Evolutionary conservation across 2,797 vertebrate species (phyloP), one percentile per base, ranked within the genome.

Genomic region (Dromococcyx pavoninus): DNA sequence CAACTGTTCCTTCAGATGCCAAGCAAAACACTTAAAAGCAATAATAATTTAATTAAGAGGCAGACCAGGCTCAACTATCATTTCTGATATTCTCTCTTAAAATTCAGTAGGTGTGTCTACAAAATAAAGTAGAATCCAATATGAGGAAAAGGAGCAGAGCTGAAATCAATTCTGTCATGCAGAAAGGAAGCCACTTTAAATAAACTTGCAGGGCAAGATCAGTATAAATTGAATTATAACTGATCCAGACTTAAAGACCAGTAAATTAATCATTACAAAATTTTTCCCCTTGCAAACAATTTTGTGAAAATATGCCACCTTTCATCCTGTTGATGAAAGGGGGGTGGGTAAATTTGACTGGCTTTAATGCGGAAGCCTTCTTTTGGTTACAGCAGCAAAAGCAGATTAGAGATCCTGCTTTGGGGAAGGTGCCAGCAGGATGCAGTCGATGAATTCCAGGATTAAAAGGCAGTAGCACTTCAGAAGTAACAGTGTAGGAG

Each of bases 381-480:
- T 86, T 95, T 88, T 80, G 61, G 87, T 91, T 93, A 66, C 48
- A 86, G 64, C 79, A 84, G 88, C 53, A 94, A 91, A 95, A 94
- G 64, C 77, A 86, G 88, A 86, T 88, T 95, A 93, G 86, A 89
- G 88, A 94, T 84, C 51, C 75, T 93, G 67, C 88, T 94, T 89
- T 89, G 80, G 84, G 93, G 85, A 96, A 57, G 43, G 37, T 91
- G 87, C 89, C 91, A 93, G 80, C 71, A 89, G 84, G 76, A 61
- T 94, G 66, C 64, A 93, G 84, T 75, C 89, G 89, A 92, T 91
- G 88, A 92, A 84, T 85, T 94, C 80, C 71, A 94, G 91, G 78
- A 95, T 91, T 92, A 94, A 95, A 95, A 95, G 65, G 78, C 72
- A 95, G 73, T 22, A 88, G 67, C 94, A 53, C 86, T 95, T 80